Conservation (phyloP, 2,113 vertebrate species). For the Tetrax tetrax region DNA sequence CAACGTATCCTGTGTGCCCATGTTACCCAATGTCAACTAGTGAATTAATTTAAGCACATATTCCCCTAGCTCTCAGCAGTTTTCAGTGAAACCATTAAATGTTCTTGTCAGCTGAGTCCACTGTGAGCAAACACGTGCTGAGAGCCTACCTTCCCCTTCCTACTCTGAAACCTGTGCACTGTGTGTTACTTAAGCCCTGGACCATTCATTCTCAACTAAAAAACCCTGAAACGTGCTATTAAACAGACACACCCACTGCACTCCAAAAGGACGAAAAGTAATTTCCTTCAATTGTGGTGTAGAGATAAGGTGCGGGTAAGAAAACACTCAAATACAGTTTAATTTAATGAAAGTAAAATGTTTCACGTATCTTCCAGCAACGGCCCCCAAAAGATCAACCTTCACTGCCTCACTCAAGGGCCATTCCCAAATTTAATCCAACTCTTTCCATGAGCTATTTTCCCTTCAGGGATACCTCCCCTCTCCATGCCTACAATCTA, state of each 20-base stretch:
- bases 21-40: neutral
- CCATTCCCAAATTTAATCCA: neutral
- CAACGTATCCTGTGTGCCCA: neutral
- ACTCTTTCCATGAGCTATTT: neutral
- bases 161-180: neutral
- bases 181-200: neutral
- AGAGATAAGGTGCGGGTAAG: neutral
- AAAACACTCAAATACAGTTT: neutral
- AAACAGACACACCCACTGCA: neutral
- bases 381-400: neutral
- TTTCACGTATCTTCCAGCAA: neutral
- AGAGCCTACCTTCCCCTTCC: neutral
- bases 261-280: constrained; percentile 19
- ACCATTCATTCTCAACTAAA: neutral
- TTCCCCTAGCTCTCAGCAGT: neutral
- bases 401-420: neutral
- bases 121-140: neutral
- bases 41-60: neutral
- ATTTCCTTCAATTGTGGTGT: constrained; percentile 12
- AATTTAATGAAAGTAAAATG: constrained; percentile 10
- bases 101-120: neutral
- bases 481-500: neutral
- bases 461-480: neutral
- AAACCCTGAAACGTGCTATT: neutral
- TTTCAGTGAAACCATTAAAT: neutral